Evolutionary conservation across 2,888 invertebrate species (phyloP).

Genomic region (Bombyx huttoni): DNA sequence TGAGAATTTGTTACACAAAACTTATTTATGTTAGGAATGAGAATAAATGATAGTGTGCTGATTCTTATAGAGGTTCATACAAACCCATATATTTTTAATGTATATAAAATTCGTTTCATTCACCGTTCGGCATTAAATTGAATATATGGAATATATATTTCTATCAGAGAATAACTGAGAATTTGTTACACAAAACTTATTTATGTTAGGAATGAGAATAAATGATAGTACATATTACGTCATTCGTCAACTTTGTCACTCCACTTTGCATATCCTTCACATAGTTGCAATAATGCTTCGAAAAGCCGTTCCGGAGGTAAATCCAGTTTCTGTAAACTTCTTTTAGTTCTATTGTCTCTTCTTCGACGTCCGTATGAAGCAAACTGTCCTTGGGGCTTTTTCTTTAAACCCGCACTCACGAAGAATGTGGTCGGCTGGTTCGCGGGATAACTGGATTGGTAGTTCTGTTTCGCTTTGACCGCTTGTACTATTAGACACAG

Average conservation of each 20-base stretch:
- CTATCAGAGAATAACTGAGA: no score
- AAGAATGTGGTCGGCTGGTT: slow-evolving; percentile 45
- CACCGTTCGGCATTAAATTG: background rate
- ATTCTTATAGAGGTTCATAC: slow-evolving; percentile 24
- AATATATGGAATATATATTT: background rate
- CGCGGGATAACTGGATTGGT: slow-evolving; percentile 25
- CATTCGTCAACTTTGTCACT: slow-evolving; percentile 21
- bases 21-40: background rate
- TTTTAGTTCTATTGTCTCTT: slow-evolving; percentile 25
- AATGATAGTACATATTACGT: background rate
- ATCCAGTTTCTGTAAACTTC: slow-evolving; percentile 26
- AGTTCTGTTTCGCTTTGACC: slow-evolving; percentile 75
- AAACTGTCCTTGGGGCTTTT: slow-evolving; percentile 52
- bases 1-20: no score
- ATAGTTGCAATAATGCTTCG: slow-evolving; percentile 58
- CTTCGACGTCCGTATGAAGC: slow-evolving; percentile 44
- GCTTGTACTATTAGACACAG: slow-evolving; percentile 84
- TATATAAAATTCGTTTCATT: background rate
- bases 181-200: no score
- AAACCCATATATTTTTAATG: background rate
- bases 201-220: background rate
- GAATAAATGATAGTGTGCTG: no score
- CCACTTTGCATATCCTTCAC: slow-evolving; percentile 73
- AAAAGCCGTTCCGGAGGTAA: slow-evolving; percentile 63
- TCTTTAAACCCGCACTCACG: slow-evolving; percentile 52